Evolutionary conservation across 1,140 invertebrate genomes (phyloP).

Genomic region (Diorhabda sublineata): DNA sequence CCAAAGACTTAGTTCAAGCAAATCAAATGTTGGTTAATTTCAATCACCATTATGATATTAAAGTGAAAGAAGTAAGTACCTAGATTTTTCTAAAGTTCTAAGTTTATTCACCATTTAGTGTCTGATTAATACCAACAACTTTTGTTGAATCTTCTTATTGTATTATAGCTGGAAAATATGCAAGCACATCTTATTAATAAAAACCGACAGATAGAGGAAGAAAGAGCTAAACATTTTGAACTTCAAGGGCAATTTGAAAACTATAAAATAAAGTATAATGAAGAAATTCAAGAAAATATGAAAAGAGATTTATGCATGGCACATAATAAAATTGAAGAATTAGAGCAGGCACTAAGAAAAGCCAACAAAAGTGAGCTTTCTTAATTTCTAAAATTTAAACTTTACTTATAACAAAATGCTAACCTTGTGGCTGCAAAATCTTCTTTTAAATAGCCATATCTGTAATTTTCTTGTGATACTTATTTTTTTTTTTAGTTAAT

Average conservation of each 20-base stretch:
- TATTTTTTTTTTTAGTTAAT: conserved; percentile 27
- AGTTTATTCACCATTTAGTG: too few species aligned
- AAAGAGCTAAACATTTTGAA: conserved; percentile 20
- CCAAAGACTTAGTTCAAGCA: conserved; percentile 40
- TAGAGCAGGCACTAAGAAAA: conserved; percentile 33
- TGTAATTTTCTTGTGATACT: too few species aligned
- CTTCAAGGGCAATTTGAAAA: conserved; percentile 27
- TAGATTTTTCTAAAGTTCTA: background rate
- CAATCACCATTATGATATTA: conserved; percentile 36
- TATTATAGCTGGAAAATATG: conserved; percentile 28
- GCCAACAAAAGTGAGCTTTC: conserved; percentile 30
- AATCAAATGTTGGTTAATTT: conserved; percentile 41
- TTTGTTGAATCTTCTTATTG: too few species aligned
- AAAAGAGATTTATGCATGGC: conserved; percentile 20
- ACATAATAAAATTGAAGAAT: conserved; percentile 24
- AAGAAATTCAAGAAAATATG: conserved; percentile 25
- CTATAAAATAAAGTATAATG: conserved; percentile 28
- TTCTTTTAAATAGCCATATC: too few species aligned
- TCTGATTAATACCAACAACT: too few species aligned
- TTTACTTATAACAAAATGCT: too few species aligned
- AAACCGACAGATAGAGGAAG: conserved; percentile 24
- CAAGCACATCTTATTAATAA: conserved; percentile 20
- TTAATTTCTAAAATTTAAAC: background rate
- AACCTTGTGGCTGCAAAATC: too few species aligned
- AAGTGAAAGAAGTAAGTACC: conserved; percentile 30